Evolutionary conservation across 2,797 vertebrate species (phyloP), one percentile per base, ranked within the genome.

Genomic region (Coluber constrictor): DNA sequence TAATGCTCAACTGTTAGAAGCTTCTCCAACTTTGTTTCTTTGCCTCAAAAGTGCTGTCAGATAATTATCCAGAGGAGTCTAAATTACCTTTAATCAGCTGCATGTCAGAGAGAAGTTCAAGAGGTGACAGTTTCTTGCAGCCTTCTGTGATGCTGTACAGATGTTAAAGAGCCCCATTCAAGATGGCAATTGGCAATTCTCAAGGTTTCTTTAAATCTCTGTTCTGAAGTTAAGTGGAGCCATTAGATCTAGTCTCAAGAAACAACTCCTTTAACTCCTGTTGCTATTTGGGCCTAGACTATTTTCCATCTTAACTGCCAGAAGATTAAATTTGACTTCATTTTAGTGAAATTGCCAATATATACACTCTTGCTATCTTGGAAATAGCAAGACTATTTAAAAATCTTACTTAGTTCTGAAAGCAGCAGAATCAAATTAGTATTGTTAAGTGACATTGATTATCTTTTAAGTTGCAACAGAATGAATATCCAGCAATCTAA

Each of bases 401-500:
- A 86, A 94, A 29, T 4, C 93, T 29, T 57, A 2, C 51, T 57
- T 86, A 25, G 54, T 87, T 88, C 79, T 43, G 51, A 43, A 9
- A 59, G 59, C 56, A 11, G 16, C 54, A 43, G 20, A 79, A 88
- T 74, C 91, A 89, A 95, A 92, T 5, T 32, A 87, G 60, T 55
- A 90, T 90, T 90, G 79, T 20, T 29, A 74, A 90, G 59, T 88
- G 63, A 74, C 63, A 90, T 51, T 90, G 86, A 87, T 74, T 90
- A 88, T 90, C 51, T 90, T 93, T 74, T 87, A 79, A 90, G 60
- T 88, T 93, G 89, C 86, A 90, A 3, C 70, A 27, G 61, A 83
- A 92, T 63, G 70, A 93, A 59, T 74, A 70, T 88, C 63, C 86
- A 88, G 54, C 86, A 79, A 87, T 54, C 86, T 91, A 87, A 91